Conservation (phyloP, 2,797 vertebrate genomes). For the Acanthurus lineatus region DNA sequence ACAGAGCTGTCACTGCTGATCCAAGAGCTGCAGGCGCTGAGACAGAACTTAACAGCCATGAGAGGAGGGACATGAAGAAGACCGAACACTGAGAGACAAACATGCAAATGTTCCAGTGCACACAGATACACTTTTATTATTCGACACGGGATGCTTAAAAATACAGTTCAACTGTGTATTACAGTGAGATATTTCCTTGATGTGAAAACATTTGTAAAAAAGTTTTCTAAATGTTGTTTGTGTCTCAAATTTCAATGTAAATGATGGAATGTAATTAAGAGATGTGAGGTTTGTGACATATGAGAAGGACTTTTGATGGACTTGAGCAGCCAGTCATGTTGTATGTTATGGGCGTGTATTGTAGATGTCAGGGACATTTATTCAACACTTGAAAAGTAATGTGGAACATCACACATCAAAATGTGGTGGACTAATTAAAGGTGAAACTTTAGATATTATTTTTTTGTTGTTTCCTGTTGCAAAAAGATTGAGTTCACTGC, state of each 20-base stretch:
- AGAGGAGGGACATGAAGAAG: constrained; percentile 57
- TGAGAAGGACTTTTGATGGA: constrained; percentile 4
- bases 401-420: background rate
- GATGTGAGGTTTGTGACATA: background rate
- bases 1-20: constrained; percentile 84
- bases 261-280: background rate
- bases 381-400: too few relatives aligned
- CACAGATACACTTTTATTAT: background rate
- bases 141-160: background rate
- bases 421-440: background rate
- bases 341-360: too few relatives aligned
- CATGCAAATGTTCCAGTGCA: background rate
- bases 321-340: too few relatives aligned
- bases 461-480: background rate
- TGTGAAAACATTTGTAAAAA: background rate
- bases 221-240: background rate
- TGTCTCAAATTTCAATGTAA: constrained; percentile 4
- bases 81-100: background rate
- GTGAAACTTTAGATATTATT: background rate
- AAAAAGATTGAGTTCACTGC: background rate
- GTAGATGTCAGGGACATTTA: too few relatives aligned
- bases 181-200: background rate
- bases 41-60: constrained; percentile 76
- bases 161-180: constrained; percentile 21
- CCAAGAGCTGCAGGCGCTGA: constrained; percentile 78